These are phyloP conservation scores for Epizoanthus scotinus DNA, from an alignment of 92 coral and sea anemone genomes.

Conservation along the genomic window DNA sequence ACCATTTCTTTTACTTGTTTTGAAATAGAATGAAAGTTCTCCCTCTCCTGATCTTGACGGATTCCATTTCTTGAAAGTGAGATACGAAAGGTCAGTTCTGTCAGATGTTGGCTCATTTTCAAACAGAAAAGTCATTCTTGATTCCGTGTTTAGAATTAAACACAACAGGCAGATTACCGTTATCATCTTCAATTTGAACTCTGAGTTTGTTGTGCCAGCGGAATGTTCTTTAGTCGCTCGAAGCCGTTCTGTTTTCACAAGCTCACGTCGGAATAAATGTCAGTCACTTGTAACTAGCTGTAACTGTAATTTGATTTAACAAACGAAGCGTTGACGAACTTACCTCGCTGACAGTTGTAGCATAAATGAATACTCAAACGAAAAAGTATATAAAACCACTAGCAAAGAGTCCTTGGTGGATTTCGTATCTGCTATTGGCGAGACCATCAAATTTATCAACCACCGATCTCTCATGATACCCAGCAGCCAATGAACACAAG, in stretches of 20 bases:
- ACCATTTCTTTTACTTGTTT: background rate
- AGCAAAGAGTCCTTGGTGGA: background rate
- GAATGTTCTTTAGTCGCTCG: background rate
- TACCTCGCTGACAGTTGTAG: conserved; percentile 10
- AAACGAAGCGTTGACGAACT: background rate
- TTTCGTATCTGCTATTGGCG: background rate
- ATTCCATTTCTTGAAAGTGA: background rate
- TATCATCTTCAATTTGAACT: background rate
- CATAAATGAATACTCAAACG: background rate
- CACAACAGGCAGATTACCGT: background rate
- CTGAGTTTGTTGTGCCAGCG: background rate
- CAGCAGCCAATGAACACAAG: conserved; percentile 15
- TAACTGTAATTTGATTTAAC: conserved; percentile 3
- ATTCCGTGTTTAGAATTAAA: background rate
- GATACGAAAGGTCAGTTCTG: background rate
- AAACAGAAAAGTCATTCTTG: conserved; percentile 1
- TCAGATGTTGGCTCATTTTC: background rate
- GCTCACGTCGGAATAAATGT: no score
- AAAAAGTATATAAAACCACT: conserved; percentile 12
- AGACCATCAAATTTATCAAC: conserved; percentile 14
- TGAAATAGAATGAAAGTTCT: background rate
- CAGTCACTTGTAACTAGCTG: no score
- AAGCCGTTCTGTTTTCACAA: background rate
- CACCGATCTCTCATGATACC: conserved; percentile 32
- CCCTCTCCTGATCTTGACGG: background rate